These are phyloP conservation scores for Cyprinodon variegatus DNA, from an alignment of 2,113 vertebrate species.

Conservation along the genomic window DNA sequence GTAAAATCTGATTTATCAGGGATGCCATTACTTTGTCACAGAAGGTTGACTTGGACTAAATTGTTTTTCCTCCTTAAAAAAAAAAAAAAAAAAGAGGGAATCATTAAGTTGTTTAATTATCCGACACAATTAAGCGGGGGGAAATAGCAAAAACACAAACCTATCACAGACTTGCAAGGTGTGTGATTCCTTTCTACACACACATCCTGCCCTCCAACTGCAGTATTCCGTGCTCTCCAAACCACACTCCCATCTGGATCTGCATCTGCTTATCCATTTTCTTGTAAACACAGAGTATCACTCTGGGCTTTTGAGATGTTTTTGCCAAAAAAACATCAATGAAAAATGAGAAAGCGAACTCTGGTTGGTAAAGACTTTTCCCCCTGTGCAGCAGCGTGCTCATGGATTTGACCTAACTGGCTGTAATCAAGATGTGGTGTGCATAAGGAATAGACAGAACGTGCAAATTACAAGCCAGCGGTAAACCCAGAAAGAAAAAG, in stretches of 20 bases:
- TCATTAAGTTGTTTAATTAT: neutral
- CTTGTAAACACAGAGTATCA: neutral
- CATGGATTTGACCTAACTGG: constrained; percentile 27
- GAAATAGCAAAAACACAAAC: neutral
- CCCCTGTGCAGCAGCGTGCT: neutral
- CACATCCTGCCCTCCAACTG: constrained; percentile 4
- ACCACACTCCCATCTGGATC: constrained; percentile 3
- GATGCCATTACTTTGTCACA: neutral
- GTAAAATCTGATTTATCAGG: neutral
- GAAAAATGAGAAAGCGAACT: constrained; percentile 19
- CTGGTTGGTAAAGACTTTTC: constrained; percentile 1
- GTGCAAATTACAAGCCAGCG: constrained; percentile 41
- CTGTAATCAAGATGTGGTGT: constrained; percentile 44
- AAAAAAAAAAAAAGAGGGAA: neutral
- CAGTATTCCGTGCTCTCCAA: constrained; percentile 19
- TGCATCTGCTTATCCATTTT: constrained; percentile 1
- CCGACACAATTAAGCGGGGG: neutral
- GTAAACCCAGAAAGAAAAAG: neutral
- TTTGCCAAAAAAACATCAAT: constrained; percentile 3
- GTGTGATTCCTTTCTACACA: constrained; percentile 3
- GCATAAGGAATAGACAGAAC: constrained; percentile 13
- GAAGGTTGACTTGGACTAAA: neutral
- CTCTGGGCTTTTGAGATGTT: constrained; percentile 14
- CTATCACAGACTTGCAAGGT: constrained; percentile 40
- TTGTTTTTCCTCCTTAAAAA: neutral